Evolutionary conservation across 2,888 invertebrate species (phyloP), one percentile per base, ranked within the genome.

Genomic region (Drosophila buzzatii): DNA sequence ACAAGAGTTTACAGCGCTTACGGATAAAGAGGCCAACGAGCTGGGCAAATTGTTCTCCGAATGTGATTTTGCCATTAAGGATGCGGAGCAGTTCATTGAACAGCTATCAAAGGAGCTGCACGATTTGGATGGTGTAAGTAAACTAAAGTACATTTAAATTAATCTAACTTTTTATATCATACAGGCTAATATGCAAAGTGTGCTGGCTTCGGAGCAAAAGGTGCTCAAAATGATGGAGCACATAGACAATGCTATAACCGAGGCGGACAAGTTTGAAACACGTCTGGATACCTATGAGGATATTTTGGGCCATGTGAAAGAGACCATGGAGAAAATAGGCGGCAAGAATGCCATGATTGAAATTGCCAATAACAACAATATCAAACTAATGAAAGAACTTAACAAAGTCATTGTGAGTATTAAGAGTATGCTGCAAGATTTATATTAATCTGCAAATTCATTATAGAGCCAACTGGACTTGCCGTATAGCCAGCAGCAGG

Each of bases 311-410:
- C 97, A 96, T 92, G 97, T 98, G 3, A 95, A 97, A 76, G 97
- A 97, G 91, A 96, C 97, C 35, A 97, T 98, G 95, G 97, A 97
- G 85, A 96, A 97, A 90, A 98, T 98, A 94, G 97, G 97, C 74
- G 97, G 97, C 89, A 98, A 98, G 92, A 98, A 98, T 93, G 95
- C 96, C 12, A 95, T 97, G 92, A 97, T 98, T 85, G 96, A 97
- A 90, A 95, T 97, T 12, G 97, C 97, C 47, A 98, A 97, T 93
- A 95, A 94, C 86, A 98, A 97, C 93, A 98, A 97, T 92, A 96
- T 96, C 78, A 95, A 95, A 79, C 94, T 98, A 71, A 94, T 97
- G 83, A 95, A 95, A 70, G 97, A 98, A 91, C 94, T 99, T 16
- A 96, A 96, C 84, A 96, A 95, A 91, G 94, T 97, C 60, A 95